Percentiles rank a stretch among this genome's conserved stretches.
Conservation (phyloP, 1,140 invertebrate genomes). For the Diplogasteroides magnus region DNA sequence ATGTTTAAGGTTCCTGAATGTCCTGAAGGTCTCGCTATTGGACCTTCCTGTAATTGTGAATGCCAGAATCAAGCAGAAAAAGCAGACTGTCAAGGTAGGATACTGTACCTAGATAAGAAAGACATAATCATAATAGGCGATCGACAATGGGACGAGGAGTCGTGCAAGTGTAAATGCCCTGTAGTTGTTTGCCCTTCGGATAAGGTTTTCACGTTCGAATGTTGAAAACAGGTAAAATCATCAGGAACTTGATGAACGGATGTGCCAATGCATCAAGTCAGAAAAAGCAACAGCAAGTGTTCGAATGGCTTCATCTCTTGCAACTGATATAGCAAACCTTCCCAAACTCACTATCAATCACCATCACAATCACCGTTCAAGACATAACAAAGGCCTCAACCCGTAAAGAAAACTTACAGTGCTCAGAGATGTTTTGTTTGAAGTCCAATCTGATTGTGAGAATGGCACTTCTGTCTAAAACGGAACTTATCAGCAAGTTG, state of each 20-base stretch:
- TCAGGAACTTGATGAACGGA: not conserved
- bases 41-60: conserved; percentile 18
- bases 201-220: not conserved
- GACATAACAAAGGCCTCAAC: too few relatives aligned
- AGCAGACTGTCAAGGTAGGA: conserved; percentile 19
- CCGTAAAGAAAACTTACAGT: too few relatives aligned
- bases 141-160: conserved; percentile 7
- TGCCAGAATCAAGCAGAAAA: conserved; percentile 19
- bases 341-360: too few relatives aligned
- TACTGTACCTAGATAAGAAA: not conserved
- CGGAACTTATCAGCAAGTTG: too few relatives aligned
- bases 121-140: not conserved
- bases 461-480: too few relatives aligned
- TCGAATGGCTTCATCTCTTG: not conserved
- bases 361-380: too few relatives aligned
- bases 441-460: too few relatives aligned
- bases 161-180: conserved; percentile 6
- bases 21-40: conserved; percentile 9
- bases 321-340: not conserved
- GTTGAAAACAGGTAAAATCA: not conserved
- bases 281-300: not conserved
- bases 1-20: conserved; percentile 9
- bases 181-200: conserved; percentile 1
- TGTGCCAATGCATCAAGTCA: not conserved
- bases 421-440: too few relatives aligned